Evolutionary conservation across 1,140 invertebrate genomes (phyloP).

Genomic region (Gryon sp.): DNA sequence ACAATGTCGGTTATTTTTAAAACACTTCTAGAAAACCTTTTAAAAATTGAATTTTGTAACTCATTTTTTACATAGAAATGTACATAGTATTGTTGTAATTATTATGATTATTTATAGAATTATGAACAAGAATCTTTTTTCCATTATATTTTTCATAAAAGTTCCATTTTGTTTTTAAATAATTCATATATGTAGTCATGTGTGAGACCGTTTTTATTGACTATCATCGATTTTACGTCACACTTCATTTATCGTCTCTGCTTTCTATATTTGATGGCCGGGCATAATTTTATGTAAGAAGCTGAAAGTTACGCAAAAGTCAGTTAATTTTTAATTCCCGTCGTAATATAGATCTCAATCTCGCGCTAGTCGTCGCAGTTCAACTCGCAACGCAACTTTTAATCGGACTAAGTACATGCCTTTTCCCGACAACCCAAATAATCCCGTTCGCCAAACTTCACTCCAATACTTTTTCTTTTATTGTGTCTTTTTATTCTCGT

Average conservation of each 20-base stretch:
- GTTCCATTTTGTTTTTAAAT: too few relatives aligned
- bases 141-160: too few relatives aligned
- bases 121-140: too few relatives aligned
- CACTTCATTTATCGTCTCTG: not conserved
- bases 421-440: constrained; percentile 26
- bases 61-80: too few relatives aligned
- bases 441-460: constrained; percentile 31
- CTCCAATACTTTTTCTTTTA: constrained; percentile 33
- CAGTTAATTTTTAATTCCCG: constrained; percentile 51
- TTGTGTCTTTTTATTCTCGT: constrained; percentile 28
- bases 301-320: constrained; percentile 1
- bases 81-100: too few relatives aligned
- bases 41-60: too few relatives aligned
- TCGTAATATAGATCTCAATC: constrained; percentile 35
- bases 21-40: too few relatives aligned
- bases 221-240: constrained; percentile 8
- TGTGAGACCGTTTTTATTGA: constrained; percentile 1
- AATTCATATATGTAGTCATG: too few relatives aligned
- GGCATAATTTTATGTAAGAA: not conserved
- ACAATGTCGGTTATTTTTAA: too few relatives aligned
- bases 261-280: not conserved
- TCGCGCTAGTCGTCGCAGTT: constrained; percentile 26
- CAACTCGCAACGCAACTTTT: constrained; percentile 27
- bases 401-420: constrained; percentile 42
- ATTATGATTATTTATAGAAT: too few relatives aligned